These are phyloP conservation scores for Serranus cabrilla DNA, from an alignment of 2,797 vertebrate species.

Conservation along the genomic window DNA sequence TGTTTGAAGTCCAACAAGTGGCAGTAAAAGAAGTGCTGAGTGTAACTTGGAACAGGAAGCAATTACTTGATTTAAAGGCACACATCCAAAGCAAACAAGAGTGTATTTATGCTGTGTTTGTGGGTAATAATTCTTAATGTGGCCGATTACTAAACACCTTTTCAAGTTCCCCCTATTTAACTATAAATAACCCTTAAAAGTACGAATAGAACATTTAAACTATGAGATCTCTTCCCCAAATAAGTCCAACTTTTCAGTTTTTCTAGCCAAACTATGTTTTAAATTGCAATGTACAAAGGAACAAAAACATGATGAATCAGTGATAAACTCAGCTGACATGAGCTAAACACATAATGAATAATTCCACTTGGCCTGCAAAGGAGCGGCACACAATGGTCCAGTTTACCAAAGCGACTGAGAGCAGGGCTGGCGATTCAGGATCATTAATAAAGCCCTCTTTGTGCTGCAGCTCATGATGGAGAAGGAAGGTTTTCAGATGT, in stretches of 20 bases:
- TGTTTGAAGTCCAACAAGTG: constrained; percentile 74
- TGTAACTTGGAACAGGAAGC: constrained; percentile 60
- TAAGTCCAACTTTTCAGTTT: background rate
- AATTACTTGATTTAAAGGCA: constrained; percentile 60
- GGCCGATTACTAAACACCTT: background rate
- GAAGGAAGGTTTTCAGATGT: constrained; percentile 66
- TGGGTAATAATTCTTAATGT: constrained; percentile 1
- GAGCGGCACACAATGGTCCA: constrained; percentile 67
- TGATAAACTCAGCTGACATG: constrained; percentile 60
- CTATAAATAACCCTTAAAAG: background rate
- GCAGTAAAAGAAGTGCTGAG: constrained; percentile 64
- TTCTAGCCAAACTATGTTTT: constrained; percentile 2
- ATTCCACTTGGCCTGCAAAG: constrained; percentile 55
- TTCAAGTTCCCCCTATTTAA: background rate
- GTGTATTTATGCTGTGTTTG: background rate
- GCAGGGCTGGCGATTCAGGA: constrained; percentile 64
- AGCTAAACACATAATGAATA: constrained; percentile 71
- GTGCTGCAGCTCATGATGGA: constrained; percentile 65
- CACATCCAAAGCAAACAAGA: constrained; percentile 44
- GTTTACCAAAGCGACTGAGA: constrained; percentile 68
- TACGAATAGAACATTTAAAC: background rate
- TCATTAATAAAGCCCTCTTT: constrained; percentile 75
- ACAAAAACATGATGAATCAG: constrained; percentile 52
- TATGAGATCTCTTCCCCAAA: background rate
- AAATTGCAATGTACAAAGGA: constrained; percentile 15